A percentile compares a stretch with the other conserved stretches of the same genome.
These are phyloP conservation scores for Syngnathus scovelli DNA, from an alignment of 2,113 vertebrate species.

Conservation along the genomic window DNA sequence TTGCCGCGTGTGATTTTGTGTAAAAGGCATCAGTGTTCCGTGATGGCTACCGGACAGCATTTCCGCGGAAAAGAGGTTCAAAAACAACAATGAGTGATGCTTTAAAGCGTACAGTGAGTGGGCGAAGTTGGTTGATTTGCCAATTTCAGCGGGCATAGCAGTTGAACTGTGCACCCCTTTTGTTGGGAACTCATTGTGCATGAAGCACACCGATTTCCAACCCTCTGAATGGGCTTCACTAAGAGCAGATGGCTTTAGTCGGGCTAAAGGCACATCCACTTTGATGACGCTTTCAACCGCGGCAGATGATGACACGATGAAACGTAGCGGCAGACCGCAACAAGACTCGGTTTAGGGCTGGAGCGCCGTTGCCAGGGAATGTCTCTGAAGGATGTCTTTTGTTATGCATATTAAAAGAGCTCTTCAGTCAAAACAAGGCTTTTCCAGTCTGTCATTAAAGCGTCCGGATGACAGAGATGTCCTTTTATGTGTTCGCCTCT, in stretches of 20 bases:
- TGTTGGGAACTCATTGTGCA: conserved; percentile 27
- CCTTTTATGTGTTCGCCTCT: conserved; percentile 56
- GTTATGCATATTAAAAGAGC: conserved; percentile 59
- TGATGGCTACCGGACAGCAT: background rate
- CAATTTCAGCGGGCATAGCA: conserved; percentile 24
- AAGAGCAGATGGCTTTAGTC: conserved; percentile 24
- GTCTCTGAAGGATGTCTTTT: conserved; percentile 47
- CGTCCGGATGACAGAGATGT: conserved; percentile 49
- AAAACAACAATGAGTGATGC: background rate
- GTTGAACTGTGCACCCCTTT: conserved; percentile 31
- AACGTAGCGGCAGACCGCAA: conserved; percentile 18
- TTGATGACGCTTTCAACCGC: conserved; percentile 10
- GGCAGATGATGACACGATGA: conserved; percentile 28
- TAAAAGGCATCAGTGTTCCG: background rate
- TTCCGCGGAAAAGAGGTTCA: background rate
- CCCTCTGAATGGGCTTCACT: conserved; percentile 12
- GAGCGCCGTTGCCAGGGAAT: conserved; percentile 22
- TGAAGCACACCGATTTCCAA: conserved; percentile 18
- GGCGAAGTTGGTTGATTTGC: conserved; percentile 1
- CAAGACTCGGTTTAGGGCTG: conserved; percentile 33
- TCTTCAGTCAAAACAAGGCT: conserved; percentile 63
- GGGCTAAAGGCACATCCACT: conserved; percentile 17
- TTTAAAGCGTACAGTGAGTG: background rate
- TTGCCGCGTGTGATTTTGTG: background rate
- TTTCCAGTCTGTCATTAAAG: conserved; percentile 59